These are phyloP conservation scores for Pollenia labialis DNA, from an alignment of 2,888 invertebrate genomes.

Conservation along the genomic window DNA sequence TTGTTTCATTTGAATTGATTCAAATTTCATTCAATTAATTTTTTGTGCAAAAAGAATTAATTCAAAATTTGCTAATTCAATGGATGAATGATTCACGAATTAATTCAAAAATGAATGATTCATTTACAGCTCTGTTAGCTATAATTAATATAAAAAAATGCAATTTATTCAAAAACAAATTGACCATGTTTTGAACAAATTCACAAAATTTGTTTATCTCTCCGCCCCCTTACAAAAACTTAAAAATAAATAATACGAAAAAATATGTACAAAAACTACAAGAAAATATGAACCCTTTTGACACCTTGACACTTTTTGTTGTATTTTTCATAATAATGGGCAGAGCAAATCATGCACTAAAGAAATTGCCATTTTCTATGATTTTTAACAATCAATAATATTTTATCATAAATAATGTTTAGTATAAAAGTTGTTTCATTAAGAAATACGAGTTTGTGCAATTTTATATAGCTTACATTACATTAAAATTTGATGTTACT, in stretches of 20 bases:
- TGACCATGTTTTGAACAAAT: no score
- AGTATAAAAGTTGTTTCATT: background rate
- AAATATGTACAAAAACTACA: constrained; percentile 8
- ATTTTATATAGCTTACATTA: constrained; percentile 70
- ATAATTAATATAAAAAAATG: background rate
- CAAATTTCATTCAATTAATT: no score
- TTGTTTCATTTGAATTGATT: no score
- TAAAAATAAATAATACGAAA: constrained; percentile 27
- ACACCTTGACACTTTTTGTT: constrained; percentile 64
- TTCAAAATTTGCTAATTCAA: no score
- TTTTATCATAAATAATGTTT: background rate
- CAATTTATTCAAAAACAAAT: background rate
- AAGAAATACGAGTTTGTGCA: background rate
- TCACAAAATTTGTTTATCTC: constrained; percentile 5
- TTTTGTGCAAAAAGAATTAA: no score
- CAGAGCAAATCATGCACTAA: constrained; percentile 31
- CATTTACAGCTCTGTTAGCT: no score
- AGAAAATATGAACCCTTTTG: constrained; percentile 56
- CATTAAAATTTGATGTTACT: constrained; percentile 26
- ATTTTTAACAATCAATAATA: constrained; percentile 43
- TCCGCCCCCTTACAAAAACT: constrained; percentile 31
- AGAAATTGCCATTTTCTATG: constrained; percentile 29
- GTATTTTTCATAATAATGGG: constrained; percentile 7
- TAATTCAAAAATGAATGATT: no score
- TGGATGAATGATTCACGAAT: no score